Evolutionary conservation across 64 coral and sea anemone genomes (phyloP), one percentile per base, ranked within the genome.

Genomic region (Montipora cactus): DNA sequence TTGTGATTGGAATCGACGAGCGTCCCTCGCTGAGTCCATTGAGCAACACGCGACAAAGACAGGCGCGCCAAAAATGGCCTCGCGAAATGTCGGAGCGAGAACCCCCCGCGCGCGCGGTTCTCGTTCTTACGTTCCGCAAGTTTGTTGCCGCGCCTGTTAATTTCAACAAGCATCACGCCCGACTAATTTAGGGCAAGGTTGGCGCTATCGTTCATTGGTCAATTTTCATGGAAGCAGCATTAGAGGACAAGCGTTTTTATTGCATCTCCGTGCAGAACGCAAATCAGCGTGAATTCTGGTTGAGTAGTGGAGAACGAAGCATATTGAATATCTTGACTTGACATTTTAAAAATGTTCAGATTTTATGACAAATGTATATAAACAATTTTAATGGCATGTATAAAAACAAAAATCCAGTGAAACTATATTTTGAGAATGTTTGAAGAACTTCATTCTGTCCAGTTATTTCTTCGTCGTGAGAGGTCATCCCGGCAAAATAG

Each of bases 381-480:
- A 12, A 86, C 61, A 70, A 19, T 86, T 86, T 86, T 86, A 86
- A 86, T 72, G 82, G 19, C 70, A 72, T 72, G n/a, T 86, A 86
- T 51, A 5, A 16, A 78, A 45, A 78, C 7, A 86, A 10, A 19
- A 28, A 67, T 84, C 21, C 67, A 67, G 16, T 72, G 68, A 82
- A 44, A 62, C 11, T 16, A 66, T 64, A 71, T 44, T 23, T 64
- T 44, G 80, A 14, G 22, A 67, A 66, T 47, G 14, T 68, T 48
- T 47, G 11, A 57, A 57, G 11, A 57, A 11, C 1, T 11, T n/a
- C 81, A 69, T 13, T 78, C 2, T 76, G 61, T 64, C 61, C 14
- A 16, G 61, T 47, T 57, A 37, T 57, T 1, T 57, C 11, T 57
- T 57, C 53, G 53, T 57, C 3, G 11, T 37, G 37, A 37, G 37